Base-by-base conservation (phyloP, 1,140 invertebrate species). In the Paraescarpia echinospica region DNA sequence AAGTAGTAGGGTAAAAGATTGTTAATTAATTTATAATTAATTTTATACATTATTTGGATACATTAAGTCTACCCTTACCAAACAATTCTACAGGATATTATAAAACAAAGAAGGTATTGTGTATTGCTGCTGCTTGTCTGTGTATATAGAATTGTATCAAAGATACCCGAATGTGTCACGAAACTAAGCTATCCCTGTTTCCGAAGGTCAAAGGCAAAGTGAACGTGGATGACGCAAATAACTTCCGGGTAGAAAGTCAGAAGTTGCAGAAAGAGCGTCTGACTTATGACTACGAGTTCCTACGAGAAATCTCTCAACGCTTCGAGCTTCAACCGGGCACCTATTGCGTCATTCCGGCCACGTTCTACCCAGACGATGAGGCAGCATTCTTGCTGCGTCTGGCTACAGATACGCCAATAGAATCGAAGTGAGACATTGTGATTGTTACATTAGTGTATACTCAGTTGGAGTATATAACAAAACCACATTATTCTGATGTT, bases 261-360 rank as follows among this genome's bases (percentile, higher is more conserved):
- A 18, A 77, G 59, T 27, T 77, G 59, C 14, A 77, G 59, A 31
- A 77, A 18, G 12, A 89, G 12, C 48, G 89, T 14, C 9, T 33
- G 22, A 89, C 88, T 31, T 92, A 34, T 41, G n/a, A 92, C 34
- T 92, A 27, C 41, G 92, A 92, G 59, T 92, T 14, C 34, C 92
- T 88, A 59, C 41, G 92, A 88, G 92, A 92, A 89, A 14, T 48
- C 33, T 34, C 48, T 2, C 33, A 34, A 33, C 51, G 92, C 22
- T 89, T 88, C 33, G 31, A 34, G 9, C 88, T 92, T 33, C 33
- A 89, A 34, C 92, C 92, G 33, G 92, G 92, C 48, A 95, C 96
- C 33, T 97, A 97, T 95, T 95, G 97, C n/a, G 95, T 97, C 41
- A 96, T 97, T 35, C 97, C 97, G n/a, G 97, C 97, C 41, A 97